A percentile compares a stretch with the other conserved stretches of the same genome.
phyloP scores from a whole-genome alignment of 2,888 invertebrate genomes.

The Hemicrepidius hirtus region DNA sequence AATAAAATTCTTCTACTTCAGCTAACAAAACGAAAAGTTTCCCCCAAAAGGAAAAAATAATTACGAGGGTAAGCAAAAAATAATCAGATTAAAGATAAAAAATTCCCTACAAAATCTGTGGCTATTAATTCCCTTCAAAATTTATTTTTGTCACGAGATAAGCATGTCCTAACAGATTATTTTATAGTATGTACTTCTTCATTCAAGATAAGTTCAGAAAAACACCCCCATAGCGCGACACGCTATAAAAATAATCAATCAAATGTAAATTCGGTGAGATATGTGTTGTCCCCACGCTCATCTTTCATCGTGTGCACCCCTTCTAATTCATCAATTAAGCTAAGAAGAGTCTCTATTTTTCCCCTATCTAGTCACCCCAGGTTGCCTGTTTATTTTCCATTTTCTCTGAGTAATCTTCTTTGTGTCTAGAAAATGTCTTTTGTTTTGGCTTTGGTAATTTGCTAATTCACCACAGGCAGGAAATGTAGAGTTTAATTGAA shows the following conservation, averaged over 20 bases:
- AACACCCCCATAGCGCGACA: neutral
- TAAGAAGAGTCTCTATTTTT: conserved; percentile 7
- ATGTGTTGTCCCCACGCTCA: conserved; percentile 12
- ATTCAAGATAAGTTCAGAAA: neutral
- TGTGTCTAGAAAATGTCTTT: conserved; percentile 7
- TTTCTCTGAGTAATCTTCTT: conserved; percentile 12
- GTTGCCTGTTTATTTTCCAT: conserved; percentile 9
- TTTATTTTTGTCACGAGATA: conserved; percentile 11
- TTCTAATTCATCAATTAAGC: conserved; percentile 19
- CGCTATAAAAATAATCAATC: conserved; percentile 22
- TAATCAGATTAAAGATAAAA: conserved; percentile 14
- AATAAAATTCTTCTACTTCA: neutral
- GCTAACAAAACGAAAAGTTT: neutral
- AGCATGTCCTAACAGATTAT: neutral
- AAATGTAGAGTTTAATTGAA: neutral
- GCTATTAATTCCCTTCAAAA: conserved; percentile 16
- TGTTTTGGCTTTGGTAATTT: conserved; percentile 7
- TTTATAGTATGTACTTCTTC: conserved; percentile 8
- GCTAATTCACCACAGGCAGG: conserved; percentile 4
- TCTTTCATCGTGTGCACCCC: conserved; percentile 19
- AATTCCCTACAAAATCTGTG: neutral
- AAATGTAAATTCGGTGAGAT: conserved; percentile 29
- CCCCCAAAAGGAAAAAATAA: neutral
- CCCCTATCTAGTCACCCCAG: neutral
- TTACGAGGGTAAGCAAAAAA: neutral